Percentiles rank a stretch among this genome's conserved stretches.
Evolutionary conservation across 2,888 invertebrate genomes (phyloP).

Genomic region (Acanthococcus lagerstroemiae): DNA sequence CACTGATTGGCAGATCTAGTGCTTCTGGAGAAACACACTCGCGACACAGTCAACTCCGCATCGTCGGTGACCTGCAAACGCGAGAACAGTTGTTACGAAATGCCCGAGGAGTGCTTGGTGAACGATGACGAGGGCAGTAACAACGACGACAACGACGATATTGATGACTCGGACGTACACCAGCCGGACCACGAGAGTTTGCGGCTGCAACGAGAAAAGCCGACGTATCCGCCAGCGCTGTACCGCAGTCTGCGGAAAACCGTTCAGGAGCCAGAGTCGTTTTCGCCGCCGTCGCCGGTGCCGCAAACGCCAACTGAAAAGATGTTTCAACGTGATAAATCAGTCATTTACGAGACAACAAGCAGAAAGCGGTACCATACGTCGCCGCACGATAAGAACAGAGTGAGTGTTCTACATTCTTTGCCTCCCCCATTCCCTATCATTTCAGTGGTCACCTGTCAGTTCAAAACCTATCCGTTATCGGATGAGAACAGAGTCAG

Average conservation of each 20-base stretch:
- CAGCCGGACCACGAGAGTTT: background rate
- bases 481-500: no score
- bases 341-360: constrained; percentile 33
- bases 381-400: constrained; percentile 50
- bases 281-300: constrained; percentile 12
- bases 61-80: background rate
- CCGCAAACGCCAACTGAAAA: constrained; percentile 12
- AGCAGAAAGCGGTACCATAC: constrained; percentile 49
- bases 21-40: constrained; percentile 2
- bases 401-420: no score
- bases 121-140: background rate
- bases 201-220: background rate
- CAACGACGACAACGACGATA: constrained; percentile 5
- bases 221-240: constrained; percentile 1
- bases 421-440: no score
- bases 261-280: background rate
- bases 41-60: background rate
- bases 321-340: constrained; percentile 17
- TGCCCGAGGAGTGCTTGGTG: background rate
- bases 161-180: constrained; percentile 3
- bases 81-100: constrained; percentile 5
- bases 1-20: constrained; percentile 3
- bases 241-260: constrained; percentile 9
- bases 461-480: no score
- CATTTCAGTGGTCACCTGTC: no score